Base-by-base conservation (phyloP, 2,113 vertebrate species). In the Aptenodytes forsteri region DNA sequence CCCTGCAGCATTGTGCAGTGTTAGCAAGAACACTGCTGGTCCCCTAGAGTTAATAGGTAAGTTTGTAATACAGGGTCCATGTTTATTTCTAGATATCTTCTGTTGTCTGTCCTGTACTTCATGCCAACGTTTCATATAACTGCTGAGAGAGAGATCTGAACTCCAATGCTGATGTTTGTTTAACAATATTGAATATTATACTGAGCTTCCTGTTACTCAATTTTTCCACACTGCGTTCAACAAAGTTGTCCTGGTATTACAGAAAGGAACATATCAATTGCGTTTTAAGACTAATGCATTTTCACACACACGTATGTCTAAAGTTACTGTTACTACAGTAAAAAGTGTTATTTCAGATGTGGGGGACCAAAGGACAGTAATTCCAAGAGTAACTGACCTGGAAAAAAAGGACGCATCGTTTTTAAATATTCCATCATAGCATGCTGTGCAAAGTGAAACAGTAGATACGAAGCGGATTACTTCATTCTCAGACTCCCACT, bases 21-120 rank as follows among this genome's bases (percentile, higher is more conserved):
- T 97, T 97, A 96, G 96, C 97, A 96, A 79, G 90, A 97, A 84
- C 25, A 3, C 32, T 18, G 7, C 46, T 50, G 84, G 36, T 94
- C 67, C 79, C 90, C 70, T 80, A 62, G 93, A 91, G 96, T 97
- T 95, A 98, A 97, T 97, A 97, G 79, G 91, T 96, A 93, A 91
- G 92, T 98, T 82, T 93, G 91, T 47, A 93, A 97, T 95, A 94
- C 96, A 97, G 95, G 95, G 97, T 98, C 92, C 97, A 98, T 98
- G 96, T 98, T 98, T 98, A 97, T 95, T 97, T 95, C 96, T 59
- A 97, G 97, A 98, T 98, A 97, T 93, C 96, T 87, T 95, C 84
- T 97, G 97, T 97, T 98, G 93, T 97, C 96, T 96, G 93, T 94
- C 95, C 94, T 90, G 89, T 94, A 46, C 69, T 79, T 80, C 47